Evolutionary conservation across 1,140 invertebrate species (phyloP).

Genomic region (Lithobius niger): DNA sequence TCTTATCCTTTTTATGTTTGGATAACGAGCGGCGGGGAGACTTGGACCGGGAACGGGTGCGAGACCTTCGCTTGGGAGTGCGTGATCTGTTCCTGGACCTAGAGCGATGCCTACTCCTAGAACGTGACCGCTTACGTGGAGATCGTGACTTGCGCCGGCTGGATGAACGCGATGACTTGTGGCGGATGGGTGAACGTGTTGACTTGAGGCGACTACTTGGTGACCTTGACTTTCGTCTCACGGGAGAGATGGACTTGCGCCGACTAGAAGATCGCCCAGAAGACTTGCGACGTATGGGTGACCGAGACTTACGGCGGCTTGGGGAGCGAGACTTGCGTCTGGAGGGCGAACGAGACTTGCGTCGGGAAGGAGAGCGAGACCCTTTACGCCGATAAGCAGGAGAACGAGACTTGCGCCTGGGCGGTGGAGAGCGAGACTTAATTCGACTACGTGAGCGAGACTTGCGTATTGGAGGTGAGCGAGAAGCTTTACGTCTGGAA

Average conservation of each 20-base stretch:
- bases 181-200: neutral
- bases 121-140: constrained; percentile 1
- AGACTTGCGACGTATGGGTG: neutral
- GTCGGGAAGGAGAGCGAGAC: constrained; percentile 15
- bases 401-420: constrained; percentile 5
- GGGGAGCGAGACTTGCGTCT: neutral
- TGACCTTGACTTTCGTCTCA: neutral
- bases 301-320: neutral
- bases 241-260: neutral
- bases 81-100: constrained; percentile 25
- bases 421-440: constrained; percentile 7
- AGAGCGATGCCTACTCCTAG: constrained; percentile 25
- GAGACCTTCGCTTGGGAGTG: constrained; percentile 2
- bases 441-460: constrained; percentile 7
- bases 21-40: constrained; percentile 10
- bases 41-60: neutral
- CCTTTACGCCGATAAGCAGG: constrained; percentile 5
- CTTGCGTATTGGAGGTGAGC: constrained; percentile 13
- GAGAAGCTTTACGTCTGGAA: constrained; percentile 18
- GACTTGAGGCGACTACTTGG: neutral
- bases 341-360: neutral
- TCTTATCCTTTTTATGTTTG: constrained; percentile 33
- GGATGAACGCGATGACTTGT: neutral
- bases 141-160: neutral
- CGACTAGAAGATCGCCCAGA: neutral